Conservation (phyloP, 2,797 vertebrate genomes). For the Rhinoraja longicauda region DNA sequence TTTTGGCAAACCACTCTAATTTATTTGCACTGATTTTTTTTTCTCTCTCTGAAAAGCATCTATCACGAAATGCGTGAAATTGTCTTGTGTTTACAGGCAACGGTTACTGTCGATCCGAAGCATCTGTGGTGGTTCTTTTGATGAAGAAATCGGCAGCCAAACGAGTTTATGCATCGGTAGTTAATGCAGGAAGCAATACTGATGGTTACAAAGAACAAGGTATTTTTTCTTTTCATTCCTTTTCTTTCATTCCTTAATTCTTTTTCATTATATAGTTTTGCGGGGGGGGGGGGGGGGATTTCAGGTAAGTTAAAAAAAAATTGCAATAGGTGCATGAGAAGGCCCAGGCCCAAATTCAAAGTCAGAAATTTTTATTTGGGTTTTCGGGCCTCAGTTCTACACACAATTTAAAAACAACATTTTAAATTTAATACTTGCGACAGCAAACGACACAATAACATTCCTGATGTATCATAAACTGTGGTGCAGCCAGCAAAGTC, state of each 20-base stretch:
- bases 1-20: background rate
- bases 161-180: constrained; percentile 82
- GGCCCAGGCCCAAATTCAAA: background rate
- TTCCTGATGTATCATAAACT: no score
- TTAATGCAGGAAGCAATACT: constrained; percentile 86
- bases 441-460: no score
- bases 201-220: constrained; percentile 96
- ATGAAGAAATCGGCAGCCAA: constrained; percentile 76
- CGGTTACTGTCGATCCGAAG: constrained; percentile 91
- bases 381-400: background rate
- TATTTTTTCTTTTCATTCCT: constrained; percentile 46
- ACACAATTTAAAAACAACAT: background rate
- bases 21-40: background rate
- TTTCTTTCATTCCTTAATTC: no score
- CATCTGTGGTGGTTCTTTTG: constrained; percentile 73
- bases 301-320: background rate
- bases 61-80: background rate
- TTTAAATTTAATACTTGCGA: no score
- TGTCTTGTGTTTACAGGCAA: constrained; percentile 58
- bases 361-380: background rate
- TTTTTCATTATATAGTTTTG: no score
- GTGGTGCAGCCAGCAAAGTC: no score
- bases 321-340: background rate
- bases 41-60: background rate
- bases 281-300: no score